Percentiles rank a stretch among this genome's conserved stretches.
Evolutionary conservation across 2,797 vertebrate species (phyloP).

Genomic region (Neosilurus hyrtlii): DNA sequence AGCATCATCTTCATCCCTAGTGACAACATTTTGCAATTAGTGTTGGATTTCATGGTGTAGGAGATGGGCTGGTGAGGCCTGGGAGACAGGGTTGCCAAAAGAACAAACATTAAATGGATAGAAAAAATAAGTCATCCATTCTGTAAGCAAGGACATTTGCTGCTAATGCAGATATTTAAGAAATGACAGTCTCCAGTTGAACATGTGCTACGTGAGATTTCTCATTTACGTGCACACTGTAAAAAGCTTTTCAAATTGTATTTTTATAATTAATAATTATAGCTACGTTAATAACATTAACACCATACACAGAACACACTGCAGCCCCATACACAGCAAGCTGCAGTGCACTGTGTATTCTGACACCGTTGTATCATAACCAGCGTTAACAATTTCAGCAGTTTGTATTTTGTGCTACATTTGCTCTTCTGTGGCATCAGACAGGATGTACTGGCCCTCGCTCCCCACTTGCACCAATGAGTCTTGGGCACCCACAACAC

Average conservation of each 20-base stretch:
- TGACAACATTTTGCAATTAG: slow-evolving; percentile 58
- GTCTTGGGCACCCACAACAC: no score
- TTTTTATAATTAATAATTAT: not conserved
- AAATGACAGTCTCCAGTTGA: slow-evolving; percentile 34
- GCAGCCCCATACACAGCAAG: no score
- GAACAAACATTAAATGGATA: slow-evolving; percentile 38
- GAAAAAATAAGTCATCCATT: slow-evolving; percentile 16
- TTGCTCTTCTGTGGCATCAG: no score
- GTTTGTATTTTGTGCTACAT: no score
- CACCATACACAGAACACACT: no score
- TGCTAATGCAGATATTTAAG: not conserved
- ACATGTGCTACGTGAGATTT: not conserved
- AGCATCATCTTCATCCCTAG: slow-evolving; percentile 41
- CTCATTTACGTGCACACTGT: not conserved
- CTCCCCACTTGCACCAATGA: no score
- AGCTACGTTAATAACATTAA: not conserved
- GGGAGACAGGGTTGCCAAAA: slow-evolving; percentile 15
- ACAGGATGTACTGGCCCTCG: no score
- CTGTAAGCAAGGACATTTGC: slow-evolving; percentile 1
- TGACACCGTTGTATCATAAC: no score
- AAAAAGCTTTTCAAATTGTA: not conserved
- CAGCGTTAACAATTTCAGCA: no score
- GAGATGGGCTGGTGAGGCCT: slow-evolving; percentile 25
- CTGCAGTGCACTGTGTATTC: no score
- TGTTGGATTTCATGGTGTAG: slow-evolving; percentile 58